A percentile compares a stretch with the other conserved stretches of the same genome.
Conservation (phyloP, 2,888 invertebrate species). For the Oxytorus armatus region DNA sequence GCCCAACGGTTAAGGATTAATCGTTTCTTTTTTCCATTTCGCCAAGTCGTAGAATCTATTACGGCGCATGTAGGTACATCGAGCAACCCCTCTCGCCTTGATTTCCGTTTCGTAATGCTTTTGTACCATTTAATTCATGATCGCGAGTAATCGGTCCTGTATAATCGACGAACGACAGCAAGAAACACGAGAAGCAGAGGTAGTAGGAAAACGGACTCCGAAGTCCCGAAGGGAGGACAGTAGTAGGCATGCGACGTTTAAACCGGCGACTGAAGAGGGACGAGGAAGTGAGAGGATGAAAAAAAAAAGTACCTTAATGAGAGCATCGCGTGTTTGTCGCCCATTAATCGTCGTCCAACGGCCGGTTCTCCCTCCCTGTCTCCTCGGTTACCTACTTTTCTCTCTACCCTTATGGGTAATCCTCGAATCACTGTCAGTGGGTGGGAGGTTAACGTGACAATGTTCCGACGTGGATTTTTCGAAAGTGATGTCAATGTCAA, state of each 20-base stretch:
- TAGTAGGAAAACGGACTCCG: background rate
- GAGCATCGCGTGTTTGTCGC: slow-evolving; percentile 74
- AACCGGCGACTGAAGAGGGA: slow-evolving; percentile 11
- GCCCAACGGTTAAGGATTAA: background rate
- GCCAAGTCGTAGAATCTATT: background rate
- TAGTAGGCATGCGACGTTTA: slow-evolving; percentile 53
- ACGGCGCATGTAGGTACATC: background rate
- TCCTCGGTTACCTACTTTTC: slow-evolving; percentile 11
- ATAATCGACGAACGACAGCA: slow-evolving; percentile 30
- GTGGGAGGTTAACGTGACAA: slow-evolving; percentile 61
- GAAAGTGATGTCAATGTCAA: slow-evolving; percentile 66
- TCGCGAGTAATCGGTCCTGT: slow-evolving; percentile 43
- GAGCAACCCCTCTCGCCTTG: slow-evolving; percentile 6
- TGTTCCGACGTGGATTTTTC: slow-evolving; percentile 59
- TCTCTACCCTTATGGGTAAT: slow-evolving; percentile 14
- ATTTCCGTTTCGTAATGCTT: slow-evolving; percentile 28
- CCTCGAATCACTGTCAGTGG: slow-evolving; percentile 65
- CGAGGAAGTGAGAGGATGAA: background rate
- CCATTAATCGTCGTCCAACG: slow-evolving; percentile 74
- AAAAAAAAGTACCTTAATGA: slow-evolving; percentile 71
- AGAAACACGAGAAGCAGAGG: slow-evolving; percentile 9
- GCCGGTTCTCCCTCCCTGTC: slow-evolving; percentile 65
- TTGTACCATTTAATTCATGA: slow-evolving; percentile 40
- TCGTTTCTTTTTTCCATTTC: background rate
- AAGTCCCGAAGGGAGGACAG: slow-evolving; percentile 38